Base-by-base conservation (phyloP, 2,113 vertebrate genomes). In the Theristicus caerulescens region DNA sequence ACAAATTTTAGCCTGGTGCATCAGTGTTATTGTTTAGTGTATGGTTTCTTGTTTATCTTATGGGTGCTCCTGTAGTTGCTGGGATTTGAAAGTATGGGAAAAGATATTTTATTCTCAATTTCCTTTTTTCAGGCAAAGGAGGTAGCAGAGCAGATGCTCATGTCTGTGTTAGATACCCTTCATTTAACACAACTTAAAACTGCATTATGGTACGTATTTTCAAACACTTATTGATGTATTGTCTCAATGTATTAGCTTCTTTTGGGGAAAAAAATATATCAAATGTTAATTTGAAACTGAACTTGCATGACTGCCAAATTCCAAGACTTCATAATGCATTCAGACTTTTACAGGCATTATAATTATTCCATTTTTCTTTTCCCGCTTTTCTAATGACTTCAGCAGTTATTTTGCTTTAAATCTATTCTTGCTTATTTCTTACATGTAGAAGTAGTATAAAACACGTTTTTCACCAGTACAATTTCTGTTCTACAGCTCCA, bases 41-140 rank as follows among this genome's bases (percentile, higher is more conserved):
- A 13, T 38, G 55, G 40, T 78, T 55, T 93, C 42, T 36, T 62
- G 51, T 86, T 65, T 38, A 9, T 51, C 16, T 67, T 22, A 3
- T 0, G 81, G 67, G 13, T 86, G 72, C 51, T 88, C 10, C 34
- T 69, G 38, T 38, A 38, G 46, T 26, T 94, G 59, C 67, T 92
- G 81, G 36, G 40, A 8, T 79, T 82, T 84, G 31, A 13, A 47
- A 59, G 38, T 26, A 17, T 34, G 54, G 42, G 7, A 38, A 26
- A 58, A 20, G 38, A 4, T 3, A 2, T 26, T 91, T 87, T 49
- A 38, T n/a, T 82, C 13, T 54, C 6, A 0, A 3, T 64, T 58
- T 74, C 59, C 81, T 49, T 91, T 96, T 97, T 90, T 11, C 80
- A 99, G 99, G 99, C 99, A 18, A 99, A 98, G 93, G 99, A 99